Evolutionary conservation across 2,888 invertebrate species (phyloP), one percentile per base, ranked within the genome.

Genomic region (Harpalus rufipes): DNA sequence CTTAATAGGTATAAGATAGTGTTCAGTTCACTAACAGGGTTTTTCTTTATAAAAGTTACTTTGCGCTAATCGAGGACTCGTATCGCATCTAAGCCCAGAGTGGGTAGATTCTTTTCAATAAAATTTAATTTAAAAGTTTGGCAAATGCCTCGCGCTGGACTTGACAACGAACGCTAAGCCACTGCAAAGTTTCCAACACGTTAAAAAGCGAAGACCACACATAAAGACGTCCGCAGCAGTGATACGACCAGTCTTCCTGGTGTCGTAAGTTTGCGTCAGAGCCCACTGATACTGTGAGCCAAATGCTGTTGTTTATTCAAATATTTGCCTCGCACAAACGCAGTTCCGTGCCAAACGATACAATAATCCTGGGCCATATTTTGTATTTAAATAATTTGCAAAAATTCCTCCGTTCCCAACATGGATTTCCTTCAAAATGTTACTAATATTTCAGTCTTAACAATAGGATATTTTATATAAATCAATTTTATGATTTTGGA

Each of bases 1-100:
- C 84, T 84, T 84, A 84, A 84, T 84, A 79, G 78, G 84, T 84
- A 84, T 78, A 84, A 84, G 84, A 84, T 84, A 84, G 84, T 84
- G 78, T 84, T 84, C 83, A 79, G 78, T 84, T 76, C 83, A 76
- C 76, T 84, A 84, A 84, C 83, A 84, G 83, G 63, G 83, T 84
- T 84, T 76, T 63, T 72, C 65, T 84, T 84, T 84, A 84, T 79
- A 84, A 84, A 84, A 84, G 84, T 84, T 84, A 78, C 78, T 65
- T 79, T 51, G 56, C 63, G 61, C 79, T 84, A 84, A 84, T 78
- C 78, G 83, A 74, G 83, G 76, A 16, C 59, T 21, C 59, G 32
- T 5, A 2, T 51, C 83, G 83, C 61, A 83, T 74, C 83, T 63
- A 65, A 61, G 63, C 81, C 81, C 74, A 41, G 76, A 83, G 76